Base-by-base conservation (phyloP, 2,888 invertebrate species). In the Biston betularia region DNA sequence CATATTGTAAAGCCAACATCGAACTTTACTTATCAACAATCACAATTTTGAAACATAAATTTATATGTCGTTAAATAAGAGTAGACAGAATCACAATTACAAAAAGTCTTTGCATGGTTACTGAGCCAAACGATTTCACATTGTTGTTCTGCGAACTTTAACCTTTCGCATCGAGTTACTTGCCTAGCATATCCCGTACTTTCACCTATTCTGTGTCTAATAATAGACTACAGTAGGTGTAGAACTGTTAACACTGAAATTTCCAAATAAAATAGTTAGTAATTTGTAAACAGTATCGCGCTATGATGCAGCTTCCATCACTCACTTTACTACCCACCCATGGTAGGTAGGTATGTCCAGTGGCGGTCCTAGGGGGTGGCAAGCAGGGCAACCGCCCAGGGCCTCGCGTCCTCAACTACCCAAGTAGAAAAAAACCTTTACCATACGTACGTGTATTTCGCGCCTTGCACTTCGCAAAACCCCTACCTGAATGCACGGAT, bases 251-350 rank as follows among this genome's bases (percentile, higher is more conserved):
- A 24, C 24, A 24, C 38, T 59, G 49, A 67, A 67, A 63, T 67
- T 67, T 67, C 63, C n/a, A 58, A 46, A 63, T 60, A 52, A 40
- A 15, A 45, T 53, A 55, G 55, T 45, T 14, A 7, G 24, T 24
- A 24, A 40, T 40, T 40, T 40, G 40, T 44, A 15, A 33, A 44
- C 52, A 58, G 54, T 49, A 58, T 34, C 54, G 62, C 53, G 59
- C 35, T 4, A 42, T 38, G 46, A 56, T 40, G 48, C 24, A 33
- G 11, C 40, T 14, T 62, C 76, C 71, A 73, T 71, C 73, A 63
- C 76, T 57, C 24, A 24, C 24, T 56, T 67, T 72, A 66, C 52
- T 60, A 62, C 45, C 40, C 9, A 40, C 10, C 40, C 9, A 40
- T 9, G 40, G n/a, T n/a, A n/a, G n/a, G n/a, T n/a, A n/a, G n/a